Percentiles rank a stretch among this genome's conserved stretches.
These are phyloP conservation scores for Orchesellides sinensis DNA, from an alignment of 2,888 invertebrate species.

Conservation along the genomic window DNA sequence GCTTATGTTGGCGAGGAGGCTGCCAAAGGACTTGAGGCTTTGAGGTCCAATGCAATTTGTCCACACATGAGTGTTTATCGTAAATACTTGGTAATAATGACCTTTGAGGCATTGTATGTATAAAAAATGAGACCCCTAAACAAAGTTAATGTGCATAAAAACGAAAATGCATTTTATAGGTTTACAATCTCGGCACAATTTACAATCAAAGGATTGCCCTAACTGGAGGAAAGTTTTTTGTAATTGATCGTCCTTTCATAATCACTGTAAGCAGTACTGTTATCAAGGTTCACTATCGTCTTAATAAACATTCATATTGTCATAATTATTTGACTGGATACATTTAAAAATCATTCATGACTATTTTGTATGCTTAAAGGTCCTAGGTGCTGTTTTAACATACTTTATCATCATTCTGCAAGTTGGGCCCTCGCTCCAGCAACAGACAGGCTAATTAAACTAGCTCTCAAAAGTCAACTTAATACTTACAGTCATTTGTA, in stretches of 20 bases:
- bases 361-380: conserved; percentile 36
- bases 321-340: too few relatives aligned
- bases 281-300: background rate
- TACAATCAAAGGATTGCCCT: conserved; percentile 70
- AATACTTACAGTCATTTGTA: too few relatives aligned
- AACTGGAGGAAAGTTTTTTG: conserved; percentile 73
- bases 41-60: conserved; percentile 59
- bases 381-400: conserved; percentile 71
- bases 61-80: conserved; percentile 58
- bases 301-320: too few relatives aligned
- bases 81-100: conserved; percentile 69
- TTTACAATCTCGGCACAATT: conserved; percentile 66
- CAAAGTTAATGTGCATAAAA: background rate
- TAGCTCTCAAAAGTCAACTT: too few relatives aligned
- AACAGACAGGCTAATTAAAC: too few relatives aligned
- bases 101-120: too few relatives aligned
- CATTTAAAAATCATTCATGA: too few relatives aligned
- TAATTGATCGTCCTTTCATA: conserved; percentile 72
- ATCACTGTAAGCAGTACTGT: conserved; percentile 64
- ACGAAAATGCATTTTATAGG: conserved; percentile 39
- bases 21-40: conserved; percentile 67
- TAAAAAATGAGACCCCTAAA: background rate
- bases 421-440: conserved; percentile 41
- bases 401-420: conserved; percentile 74
- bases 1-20: conserved; percentile 71